Percentiles rank a stretch among this genome's conserved stretches.
Conservation (phyloP, 2,797 vertebrate genomes). For the Erpetoichthys calabaricus region DNA sequence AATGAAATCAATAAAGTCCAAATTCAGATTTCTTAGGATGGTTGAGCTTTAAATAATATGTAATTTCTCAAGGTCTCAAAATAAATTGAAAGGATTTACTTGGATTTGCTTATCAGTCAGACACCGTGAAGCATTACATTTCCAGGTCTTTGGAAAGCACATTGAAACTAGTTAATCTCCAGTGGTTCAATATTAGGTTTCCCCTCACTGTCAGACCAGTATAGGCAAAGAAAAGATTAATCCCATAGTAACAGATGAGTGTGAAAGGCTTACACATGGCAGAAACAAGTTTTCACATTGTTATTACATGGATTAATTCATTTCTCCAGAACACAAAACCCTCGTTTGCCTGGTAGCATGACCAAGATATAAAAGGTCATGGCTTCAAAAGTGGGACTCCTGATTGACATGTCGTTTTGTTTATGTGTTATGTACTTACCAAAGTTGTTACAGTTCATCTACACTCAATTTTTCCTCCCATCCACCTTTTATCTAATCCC, state of each 20-base stretch:
- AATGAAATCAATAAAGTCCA: slow-evolving; percentile 31
- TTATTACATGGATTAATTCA: slow-evolving; percentile 19
- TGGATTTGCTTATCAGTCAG: slow-evolving; percentile 70
- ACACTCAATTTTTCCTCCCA: too few relatives aligned
- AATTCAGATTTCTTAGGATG: slow-evolving; percentile 36
- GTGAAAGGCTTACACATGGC: slow-evolving; percentile 14
- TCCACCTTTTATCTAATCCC: too few relatives aligned
- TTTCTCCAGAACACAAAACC: slow-evolving; percentile 12
- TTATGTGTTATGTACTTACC: too few relatives aligned
- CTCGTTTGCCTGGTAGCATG: neutral
- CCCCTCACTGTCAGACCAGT: slow-evolving; percentile 39
- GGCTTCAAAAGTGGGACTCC: too few relatives aligned
- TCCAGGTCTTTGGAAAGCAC: slow-evolving; percentile 50
- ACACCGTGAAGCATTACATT: slow-evolving; percentile 48
- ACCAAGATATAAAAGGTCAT: neutral
- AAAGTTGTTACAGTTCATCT: too few relatives aligned
- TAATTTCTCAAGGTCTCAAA: slow-evolving; percentile 57
- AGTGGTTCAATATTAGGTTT: slow-evolving; percentile 55
- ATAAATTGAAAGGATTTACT: slow-evolving; percentile 67
- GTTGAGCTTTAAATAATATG: slow-evolving; percentile 49
- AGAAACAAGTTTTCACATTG: slow-evolving; percentile 18
- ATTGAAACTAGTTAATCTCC: slow-evolving; percentile 57
- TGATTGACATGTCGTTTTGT: too few relatives aligned
- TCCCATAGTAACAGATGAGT: slow-evolving; percentile 29
- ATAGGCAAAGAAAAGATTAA: slow-evolving; percentile 51